A percentile compares a stretch with the other conserved stretches of the same genome.
These are phyloP conservation scores for Rhinogobius similis DNA, from an alignment of 2,113 vertebrate species.

Conservation along the genomic window DNA sequence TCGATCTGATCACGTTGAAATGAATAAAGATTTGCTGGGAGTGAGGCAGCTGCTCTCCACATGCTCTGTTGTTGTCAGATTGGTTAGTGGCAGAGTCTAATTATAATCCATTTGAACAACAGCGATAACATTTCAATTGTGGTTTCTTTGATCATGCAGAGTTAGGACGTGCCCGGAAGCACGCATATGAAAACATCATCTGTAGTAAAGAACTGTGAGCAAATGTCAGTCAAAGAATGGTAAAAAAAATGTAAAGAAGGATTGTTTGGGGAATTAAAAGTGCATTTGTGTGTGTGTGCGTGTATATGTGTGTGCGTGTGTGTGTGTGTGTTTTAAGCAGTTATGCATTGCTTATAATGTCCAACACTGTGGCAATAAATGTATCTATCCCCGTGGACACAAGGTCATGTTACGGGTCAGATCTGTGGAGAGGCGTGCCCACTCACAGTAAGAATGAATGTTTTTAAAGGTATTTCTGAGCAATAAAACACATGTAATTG, in stretches of 20 bases:
- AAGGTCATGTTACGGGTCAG: not conserved
- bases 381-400: too few relatives aligned
- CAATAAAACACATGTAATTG: too few relatives aligned
- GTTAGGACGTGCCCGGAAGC: constrained; percentile 6
- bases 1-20: constrained; percentile 14
- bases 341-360: too few relatives aligned
- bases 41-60: constrained; percentile 61
- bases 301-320: too few relatives aligned
- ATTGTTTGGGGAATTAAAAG: not conserved
- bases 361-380: too few relatives aligned
- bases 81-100: constrained; percentile 49
- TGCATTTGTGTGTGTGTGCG: not conserved
- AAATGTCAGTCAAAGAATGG: constrained; percentile 1
- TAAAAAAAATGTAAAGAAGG: not conserved
- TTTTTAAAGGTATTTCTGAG: too few relatives aligned
- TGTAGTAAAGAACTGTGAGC: not conserved
- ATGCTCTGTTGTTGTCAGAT: constrained; percentile 55
- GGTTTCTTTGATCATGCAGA: constrained; percentile 26
- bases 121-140: constrained; percentile 37
- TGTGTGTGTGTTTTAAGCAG: too few relatives aligned
- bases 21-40: constrained; percentile 63
- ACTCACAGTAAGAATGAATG: too few relatives aligned
- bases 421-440: too few relatives aligned
- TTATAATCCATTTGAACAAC: constrained; percentile 55
- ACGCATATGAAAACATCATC: constrained; percentile 6